These are phyloP conservation scores for Musca domestica DNA, from an alignment of 1,140 invertebrate species.

Conservation along the genomic window DNA sequence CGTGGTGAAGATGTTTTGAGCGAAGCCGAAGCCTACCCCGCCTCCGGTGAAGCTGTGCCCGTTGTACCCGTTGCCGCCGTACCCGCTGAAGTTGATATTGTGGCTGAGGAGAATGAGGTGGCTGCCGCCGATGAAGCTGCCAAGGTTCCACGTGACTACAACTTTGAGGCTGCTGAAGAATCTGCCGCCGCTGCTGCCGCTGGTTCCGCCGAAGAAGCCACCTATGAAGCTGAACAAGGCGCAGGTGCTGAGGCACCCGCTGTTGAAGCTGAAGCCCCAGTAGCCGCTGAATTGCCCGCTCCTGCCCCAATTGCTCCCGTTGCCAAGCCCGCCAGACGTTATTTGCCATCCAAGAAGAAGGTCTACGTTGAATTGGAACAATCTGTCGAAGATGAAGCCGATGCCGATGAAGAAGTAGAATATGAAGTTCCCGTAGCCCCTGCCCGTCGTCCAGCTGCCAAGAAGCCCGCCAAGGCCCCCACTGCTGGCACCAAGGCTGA, in stretches of 20 bases:
- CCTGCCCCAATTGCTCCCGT: conserved; percentile 39
- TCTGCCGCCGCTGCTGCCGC: conserved; percentile 18
- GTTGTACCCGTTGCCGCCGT: conserved; percentile 20
- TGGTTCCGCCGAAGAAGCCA: conserved; percentile 1
- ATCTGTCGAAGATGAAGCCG: conserved; percentile 33
- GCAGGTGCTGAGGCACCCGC: neutral
- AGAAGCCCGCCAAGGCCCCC: conserved; percentile 30
- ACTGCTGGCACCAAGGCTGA: conserved; percentile 35
- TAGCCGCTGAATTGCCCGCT: conserved; percentile 26
- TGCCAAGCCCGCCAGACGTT: conserved; percentile 42
- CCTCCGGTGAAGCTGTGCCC: conserved; percentile 27
- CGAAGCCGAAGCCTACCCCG: conserved; percentile 45
- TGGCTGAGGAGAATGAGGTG: conserved; percentile 21
- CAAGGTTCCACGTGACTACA: conserved; percentile 47
- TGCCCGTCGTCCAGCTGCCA: conserved; percentile 38
- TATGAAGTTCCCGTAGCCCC: conserved; percentile 28
- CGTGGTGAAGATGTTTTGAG: conserved; percentile 10
- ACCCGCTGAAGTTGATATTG: conserved; percentile 24
- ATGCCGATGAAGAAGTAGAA: conserved; percentile 41
- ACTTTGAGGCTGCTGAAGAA: conserved; percentile 32
- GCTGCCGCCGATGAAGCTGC: conserved; percentile 43
- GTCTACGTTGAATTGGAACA: conserved; percentile 49
- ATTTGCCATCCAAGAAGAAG: conserved; percentile 50
- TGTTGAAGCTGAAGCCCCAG: conserved; percentile 1
- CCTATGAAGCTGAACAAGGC: conserved; percentile 30